phyloP scores from a whole-genome alignment of 2,113 vertebrate genomes.

The Dendrocopos noguchii region DNA sequence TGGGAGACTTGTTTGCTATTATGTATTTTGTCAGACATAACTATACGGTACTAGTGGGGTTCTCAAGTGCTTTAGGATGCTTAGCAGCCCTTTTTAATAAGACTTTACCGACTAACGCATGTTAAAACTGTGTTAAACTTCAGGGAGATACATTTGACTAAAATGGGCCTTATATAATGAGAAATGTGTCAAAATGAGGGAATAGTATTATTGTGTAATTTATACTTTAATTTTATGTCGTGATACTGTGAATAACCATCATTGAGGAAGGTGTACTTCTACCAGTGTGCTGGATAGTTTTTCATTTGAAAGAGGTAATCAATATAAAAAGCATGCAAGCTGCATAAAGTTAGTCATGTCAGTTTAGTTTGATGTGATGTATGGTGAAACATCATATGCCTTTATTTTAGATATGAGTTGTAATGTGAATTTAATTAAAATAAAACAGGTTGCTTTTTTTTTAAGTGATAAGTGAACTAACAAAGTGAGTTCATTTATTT shows the following conservation, averaged over 20 bases:
- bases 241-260: not conserved
- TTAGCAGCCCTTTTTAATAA: not conserved
- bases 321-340: rapidly evolving
- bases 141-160: rapidly evolving
- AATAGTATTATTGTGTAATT: not conserved
- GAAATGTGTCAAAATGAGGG: not conserved
- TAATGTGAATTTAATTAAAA: not conserved
- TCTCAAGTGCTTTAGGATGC: not conserved
- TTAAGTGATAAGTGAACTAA: not conserved
- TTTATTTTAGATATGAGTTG: not conserved
- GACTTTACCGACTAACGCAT: not conserved
- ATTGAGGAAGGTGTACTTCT: not conserved
- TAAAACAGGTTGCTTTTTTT: not conserved
- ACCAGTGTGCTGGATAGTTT: not conserved
- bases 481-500: not conserved
- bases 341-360: not conserved
- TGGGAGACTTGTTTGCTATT: not conserved
- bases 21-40: not conserved
- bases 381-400: rapidly evolving
- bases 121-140: not conserved
- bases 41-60: rapidly evolving
- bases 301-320: not conserved
- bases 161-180: not conserved
- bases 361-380: not conserved
- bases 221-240: not conserved